Evolutionary conservation across 30 jellyfish, hydroid and myxozoan genomes (phyloP).

Genomic region (Aurelia aurita): DNA sequence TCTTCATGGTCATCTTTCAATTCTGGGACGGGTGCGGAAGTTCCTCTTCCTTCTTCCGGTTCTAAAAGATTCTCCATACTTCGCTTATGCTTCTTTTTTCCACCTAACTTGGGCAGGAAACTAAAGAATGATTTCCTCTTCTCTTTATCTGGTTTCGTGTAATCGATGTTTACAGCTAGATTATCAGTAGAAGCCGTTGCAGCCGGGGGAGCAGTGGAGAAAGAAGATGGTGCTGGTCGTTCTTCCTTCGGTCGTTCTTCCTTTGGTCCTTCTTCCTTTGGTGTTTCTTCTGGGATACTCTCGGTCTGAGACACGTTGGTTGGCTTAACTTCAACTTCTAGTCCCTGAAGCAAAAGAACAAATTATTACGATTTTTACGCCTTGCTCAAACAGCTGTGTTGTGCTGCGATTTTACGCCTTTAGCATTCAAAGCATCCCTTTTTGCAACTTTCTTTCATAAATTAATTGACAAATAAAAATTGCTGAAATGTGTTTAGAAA

Average conservation of each 20-base stretch:
- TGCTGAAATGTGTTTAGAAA: no score
- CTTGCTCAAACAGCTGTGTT: no score
- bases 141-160: slow-evolving; percentile 48
- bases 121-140: slow-evolving; percentile 54
- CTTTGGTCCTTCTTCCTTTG: background rate
- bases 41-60: slow-evolving; percentile 23
- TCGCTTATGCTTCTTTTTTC: slow-evolving; percentile 59
- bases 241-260: background rate
- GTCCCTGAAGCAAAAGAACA: no score
- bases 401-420: no score
- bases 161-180: slow-evolving; percentile 10
- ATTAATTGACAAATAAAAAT: no score
- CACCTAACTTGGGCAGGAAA: slow-evolving; percentile 62
- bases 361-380: no score
- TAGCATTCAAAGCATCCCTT: no score
- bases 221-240: background rate
- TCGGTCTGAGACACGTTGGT: no score
- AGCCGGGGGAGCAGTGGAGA: slow-evolving; percentile 2
- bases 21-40: background rate
- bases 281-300: no score
- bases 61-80: slow-evolving; percentile 68
- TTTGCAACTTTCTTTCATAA: no score
- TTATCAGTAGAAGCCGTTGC: slow-evolving; percentile 48
- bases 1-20: slow-evolving; percentile 16
- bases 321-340: no score